Conservation (phyloP, 1,140 invertebrate genomes). For the Theocolax elegans region DNA sequence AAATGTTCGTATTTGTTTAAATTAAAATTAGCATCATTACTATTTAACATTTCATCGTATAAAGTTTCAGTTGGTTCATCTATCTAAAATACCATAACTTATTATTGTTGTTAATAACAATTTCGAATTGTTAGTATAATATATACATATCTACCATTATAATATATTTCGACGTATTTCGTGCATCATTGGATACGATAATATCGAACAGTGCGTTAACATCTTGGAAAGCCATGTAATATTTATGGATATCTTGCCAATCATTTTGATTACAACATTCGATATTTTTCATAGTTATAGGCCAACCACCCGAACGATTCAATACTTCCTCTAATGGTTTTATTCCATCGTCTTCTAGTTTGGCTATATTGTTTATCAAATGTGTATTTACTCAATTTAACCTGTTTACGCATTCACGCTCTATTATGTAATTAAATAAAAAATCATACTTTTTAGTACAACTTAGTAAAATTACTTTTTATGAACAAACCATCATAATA, state of each 20-base stretch:
- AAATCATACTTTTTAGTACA: too few species aligned
- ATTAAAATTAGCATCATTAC: background rate
- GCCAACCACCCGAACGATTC: slow-evolving; percentile 8
- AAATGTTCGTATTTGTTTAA: background rate
- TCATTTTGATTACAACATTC: background rate
- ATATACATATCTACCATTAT: background rate
- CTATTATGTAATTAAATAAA: too few species aligned
- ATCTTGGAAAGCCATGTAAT: background rate
- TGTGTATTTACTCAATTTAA: background rate
- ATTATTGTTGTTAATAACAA: background rate
- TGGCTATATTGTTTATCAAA: background rate
- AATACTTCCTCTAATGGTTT: background rate
- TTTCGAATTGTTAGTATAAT: background rate
- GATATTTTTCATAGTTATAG: background rate
- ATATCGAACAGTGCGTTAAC: background rate
- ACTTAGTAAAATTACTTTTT: too few species aligned
- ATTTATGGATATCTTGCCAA: background rate
- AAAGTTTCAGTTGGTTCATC: background rate
- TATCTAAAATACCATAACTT: background rate
- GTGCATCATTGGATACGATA: background rate
- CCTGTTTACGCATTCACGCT: background rate
- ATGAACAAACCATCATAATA: too few species aligned
- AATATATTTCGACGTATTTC: background rate
- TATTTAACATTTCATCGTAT: background rate
- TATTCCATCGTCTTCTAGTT: slow-evolving; percentile 10